phyloP scores from a whole-genome alignment of 2,888 invertebrate species.

The Pterostichus madidus region DNA sequence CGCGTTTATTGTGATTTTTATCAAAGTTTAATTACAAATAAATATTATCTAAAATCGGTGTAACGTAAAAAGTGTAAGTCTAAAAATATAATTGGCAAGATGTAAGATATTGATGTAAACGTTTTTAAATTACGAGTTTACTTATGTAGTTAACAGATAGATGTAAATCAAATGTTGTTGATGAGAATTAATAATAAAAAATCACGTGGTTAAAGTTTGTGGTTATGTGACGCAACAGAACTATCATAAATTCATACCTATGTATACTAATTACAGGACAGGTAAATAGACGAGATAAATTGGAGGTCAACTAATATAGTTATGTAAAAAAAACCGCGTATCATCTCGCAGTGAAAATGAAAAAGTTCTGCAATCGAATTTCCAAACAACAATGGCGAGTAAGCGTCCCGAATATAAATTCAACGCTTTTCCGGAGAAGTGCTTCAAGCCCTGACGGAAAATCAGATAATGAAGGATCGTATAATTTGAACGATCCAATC shows the following conservation, averaged over 20 bases:
- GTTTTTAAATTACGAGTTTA: background rate
- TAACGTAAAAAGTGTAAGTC: too few species aligned
- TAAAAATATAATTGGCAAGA: constrained; percentile 6
- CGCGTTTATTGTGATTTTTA: too few species aligned
- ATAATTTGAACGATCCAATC: constrained; percentile 32
- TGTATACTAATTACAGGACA: constrained; percentile 58
- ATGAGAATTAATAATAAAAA: constrained; percentile 20
- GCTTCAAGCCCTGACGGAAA: constrained; percentile 69
- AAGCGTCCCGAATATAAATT: constrained; percentile 74
- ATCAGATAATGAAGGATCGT: constrained; percentile 62
- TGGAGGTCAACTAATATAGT: constrained; percentile 58
- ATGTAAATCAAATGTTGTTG: background rate
- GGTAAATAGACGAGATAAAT: constrained; percentile 60
- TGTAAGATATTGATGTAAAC: background rate
- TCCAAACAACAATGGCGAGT: constrained; percentile 76
- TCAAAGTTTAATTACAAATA: too few species aligned
- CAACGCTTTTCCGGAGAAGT: constrained; percentile 64
- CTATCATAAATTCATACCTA: constrained; percentile 15
- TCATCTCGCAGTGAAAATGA: constrained; percentile 72
- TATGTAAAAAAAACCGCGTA: constrained; percentile 56
- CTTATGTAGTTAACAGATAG: background rate
- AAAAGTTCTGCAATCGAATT: constrained; percentile 76
- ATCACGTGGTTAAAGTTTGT: constrained; percentile 48
- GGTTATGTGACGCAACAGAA: constrained; percentile 6
- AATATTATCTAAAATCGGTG: too few species aligned